A percentile compares a stretch with the other conserved stretches of the same genome.
These are phyloP conservation scores for Apostichopus japonicus DNA, from an alignment of 35 echinoderm and acorn worm species.

Conservation along the genomic window DNA sequence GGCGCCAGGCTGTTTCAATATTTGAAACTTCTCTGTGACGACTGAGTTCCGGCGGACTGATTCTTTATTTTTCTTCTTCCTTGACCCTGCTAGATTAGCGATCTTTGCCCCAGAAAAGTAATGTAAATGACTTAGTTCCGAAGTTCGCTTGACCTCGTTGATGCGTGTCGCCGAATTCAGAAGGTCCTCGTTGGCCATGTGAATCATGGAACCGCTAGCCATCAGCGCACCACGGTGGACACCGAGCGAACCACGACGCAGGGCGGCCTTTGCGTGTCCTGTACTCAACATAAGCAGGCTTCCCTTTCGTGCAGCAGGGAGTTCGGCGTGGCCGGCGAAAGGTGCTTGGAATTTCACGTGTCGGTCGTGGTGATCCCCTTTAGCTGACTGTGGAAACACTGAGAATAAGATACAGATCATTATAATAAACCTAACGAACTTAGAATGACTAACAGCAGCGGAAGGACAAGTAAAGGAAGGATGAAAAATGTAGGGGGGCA, in stretches of 20 bases:
- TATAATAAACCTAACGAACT: neutral
- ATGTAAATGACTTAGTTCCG: slow-evolving; percentile 81
- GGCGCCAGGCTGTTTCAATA: slow-evolving; percentile 48
- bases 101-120: slow-evolving; percentile 70
- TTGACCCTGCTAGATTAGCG: slow-evolving; percentile 58
- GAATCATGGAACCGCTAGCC: slow-evolving; percentile 79
- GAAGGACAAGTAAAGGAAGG: too few relatives aligned
- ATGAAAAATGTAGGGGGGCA: too few relatives aligned
- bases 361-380: slow-evolving; percentile 34
- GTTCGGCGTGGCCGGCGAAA: slow-evolving; percentile 31
- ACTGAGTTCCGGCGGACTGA: slow-evolving; percentile 73
- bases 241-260: slow-evolving; percentile 81
- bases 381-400: slow-evolving; percentile 43
- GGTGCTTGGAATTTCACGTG: slow-evolving; percentile 6
- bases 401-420: neutral
- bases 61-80: slow-evolving; percentile 51
- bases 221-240: slow-evolving; percentile 68
- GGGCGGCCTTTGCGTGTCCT: slow-evolving; percentile 32
- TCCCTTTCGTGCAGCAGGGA: slow-evolving; percentile 27
- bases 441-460: too few relatives aligned
- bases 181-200: slow-evolving; percentile 83
- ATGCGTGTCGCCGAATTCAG: slow-evolving; percentile 68
- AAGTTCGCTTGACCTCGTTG: slow-evolving; percentile 62
- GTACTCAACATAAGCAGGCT: slow-evolving; percentile 66
- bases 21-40: slow-evolving; percentile 73